These are phyloP conservation scores for Seriola rivoliana DNA, from an alignment of 2,113 vertebrate genomes.

Conservation along the genomic window DNA sequence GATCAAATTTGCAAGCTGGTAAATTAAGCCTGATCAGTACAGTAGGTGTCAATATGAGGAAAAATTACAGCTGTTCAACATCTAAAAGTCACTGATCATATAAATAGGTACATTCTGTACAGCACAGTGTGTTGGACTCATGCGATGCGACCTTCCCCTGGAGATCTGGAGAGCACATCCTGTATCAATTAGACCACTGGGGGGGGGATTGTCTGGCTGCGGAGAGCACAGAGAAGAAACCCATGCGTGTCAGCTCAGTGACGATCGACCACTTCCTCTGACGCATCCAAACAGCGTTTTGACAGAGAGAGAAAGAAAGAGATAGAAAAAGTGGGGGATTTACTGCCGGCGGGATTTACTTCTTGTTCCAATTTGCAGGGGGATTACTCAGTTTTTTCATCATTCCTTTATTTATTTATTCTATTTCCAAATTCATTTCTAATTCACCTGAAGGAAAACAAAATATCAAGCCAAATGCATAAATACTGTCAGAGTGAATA, in stretches of 20 bases:
- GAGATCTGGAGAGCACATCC: slow-evolving; percentile 52
- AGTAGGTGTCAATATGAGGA: too few relatives aligned
- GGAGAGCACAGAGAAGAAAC: slow-evolving; percentile 45
- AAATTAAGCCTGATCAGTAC: neutral
- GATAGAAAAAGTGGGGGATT: slow-evolving; percentile 51
- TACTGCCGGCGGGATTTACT: slow-evolving; percentile 68
- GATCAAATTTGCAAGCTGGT: neutral
- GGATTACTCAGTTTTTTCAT: slow-evolving; percentile 79
- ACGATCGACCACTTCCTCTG: slow-evolving; percentile 64
- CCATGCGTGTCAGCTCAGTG: slow-evolving; percentile 36
- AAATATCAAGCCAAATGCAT: slow-evolving; percentile 62
- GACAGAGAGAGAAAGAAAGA: slow-evolving; percentile 26
- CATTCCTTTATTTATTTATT: slow-evolving; percentile 72
- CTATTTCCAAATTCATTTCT: slow-evolving; percentile 69
- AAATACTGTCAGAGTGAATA: slow-evolving; percentile 67
- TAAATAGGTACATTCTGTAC: neutral
- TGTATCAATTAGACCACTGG: slow-evolving; percentile 60
- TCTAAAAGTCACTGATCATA: neutral
- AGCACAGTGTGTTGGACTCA: neutral
- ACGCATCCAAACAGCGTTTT: slow-evolving; percentile 49
- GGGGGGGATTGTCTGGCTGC: slow-evolving; percentile 53
- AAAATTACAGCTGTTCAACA: neutral
- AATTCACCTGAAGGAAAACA: slow-evolving; percentile 75
- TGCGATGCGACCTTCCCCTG: slow-evolving; percentile 41
- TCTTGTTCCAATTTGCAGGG: slow-evolving; percentile 76